Evolutionary conservation across 1,140 invertebrate species (phyloP), one percentile per base, ranked within the genome.

Genomic region (Luehdorfia chinensis): DNA sequence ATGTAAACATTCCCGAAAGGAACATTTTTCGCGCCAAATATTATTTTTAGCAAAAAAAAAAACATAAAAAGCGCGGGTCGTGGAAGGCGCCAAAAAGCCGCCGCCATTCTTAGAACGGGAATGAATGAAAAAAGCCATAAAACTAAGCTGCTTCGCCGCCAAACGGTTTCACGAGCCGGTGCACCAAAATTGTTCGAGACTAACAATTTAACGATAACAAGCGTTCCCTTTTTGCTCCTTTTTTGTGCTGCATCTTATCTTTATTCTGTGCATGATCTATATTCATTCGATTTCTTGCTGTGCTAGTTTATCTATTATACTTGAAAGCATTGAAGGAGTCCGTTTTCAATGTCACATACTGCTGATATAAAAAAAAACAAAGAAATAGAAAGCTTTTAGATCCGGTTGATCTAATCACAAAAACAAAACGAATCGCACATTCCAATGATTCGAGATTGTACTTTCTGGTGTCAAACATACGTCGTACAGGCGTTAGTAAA

Each of bases 101-200:
- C 66, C 67, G 60, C 61, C 55, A 56, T 84, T 84, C 79, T 73
- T 44, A 66, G 76, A 84, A 84, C 46, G 54, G 44, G 71, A 68
- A 68, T 75, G 70, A 77, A 79, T 74, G 66, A 79, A 84, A 84
- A 84, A 84, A 77, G 58, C 59, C 65, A 68, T 72, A 78, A 78
- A 76, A 59, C 56, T 56, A 61, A 71, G 58, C 62, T 53, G 53
- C 46, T 46, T 53, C 34, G 52, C 68, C 68, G 71, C 70, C 73
- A 70, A 80, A 81, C 75, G 60, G 71, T 70, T 77, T 74, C 66
- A 78, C 75, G 66, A 75, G 55, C 68, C 75, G 74, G 74, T 80
- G 75, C 67, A 74, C 67, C 61, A 48, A 66, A 70, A 75, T 69
- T 68, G 61, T 69, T 66, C 48, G 63, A 66, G 59, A 63, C 74